Evolutionary conservation across 2,113 vertebrate species (phyloP).

Genomic region (Apaloderma vittatum): DNA sequence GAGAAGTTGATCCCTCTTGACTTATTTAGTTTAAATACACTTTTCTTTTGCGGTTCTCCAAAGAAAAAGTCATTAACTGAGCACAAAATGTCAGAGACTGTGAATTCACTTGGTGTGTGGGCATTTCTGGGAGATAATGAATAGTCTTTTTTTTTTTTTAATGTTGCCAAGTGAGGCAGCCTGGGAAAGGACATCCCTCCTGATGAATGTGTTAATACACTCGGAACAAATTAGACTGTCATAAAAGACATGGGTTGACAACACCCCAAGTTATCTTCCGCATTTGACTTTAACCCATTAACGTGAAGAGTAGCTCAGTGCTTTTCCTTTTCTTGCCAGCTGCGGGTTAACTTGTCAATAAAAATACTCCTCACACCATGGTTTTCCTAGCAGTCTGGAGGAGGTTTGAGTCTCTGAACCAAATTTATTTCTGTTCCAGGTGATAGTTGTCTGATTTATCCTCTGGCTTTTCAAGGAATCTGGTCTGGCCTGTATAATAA

Average conservation of each 20-base stretch:
- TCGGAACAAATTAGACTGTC: not conserved
- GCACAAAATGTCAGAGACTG: not conserved
- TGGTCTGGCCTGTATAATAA: not conserved
- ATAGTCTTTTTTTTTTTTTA: too few relatives aligned
- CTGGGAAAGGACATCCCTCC: not conserved
- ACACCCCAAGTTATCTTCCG: not conserved
- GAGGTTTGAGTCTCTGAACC: not conserved
- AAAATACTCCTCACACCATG: not conserved
- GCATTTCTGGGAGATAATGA: not conserved
- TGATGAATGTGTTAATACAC: not conserved
- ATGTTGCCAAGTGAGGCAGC: not conserved
- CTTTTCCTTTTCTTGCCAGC: not conserved
- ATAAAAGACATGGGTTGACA: not conserved
- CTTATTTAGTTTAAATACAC: not conserved
- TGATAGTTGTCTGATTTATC: not conserved
- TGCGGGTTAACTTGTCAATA: not conserved
- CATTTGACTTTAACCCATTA: not conserved
- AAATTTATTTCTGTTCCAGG: not conserved
- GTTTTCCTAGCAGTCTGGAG: not conserved
- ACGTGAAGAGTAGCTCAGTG: not conserved
- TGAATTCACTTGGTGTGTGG: not conserved
- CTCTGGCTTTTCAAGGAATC: not conserved
- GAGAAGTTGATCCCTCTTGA: slow-evolving; percentile 11
- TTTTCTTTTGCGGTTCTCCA: not conserved
- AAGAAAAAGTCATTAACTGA: not conserved